Conservation (phyloP, 2,113 vertebrate species). For the Gymnorhina tibicen region DNA sequence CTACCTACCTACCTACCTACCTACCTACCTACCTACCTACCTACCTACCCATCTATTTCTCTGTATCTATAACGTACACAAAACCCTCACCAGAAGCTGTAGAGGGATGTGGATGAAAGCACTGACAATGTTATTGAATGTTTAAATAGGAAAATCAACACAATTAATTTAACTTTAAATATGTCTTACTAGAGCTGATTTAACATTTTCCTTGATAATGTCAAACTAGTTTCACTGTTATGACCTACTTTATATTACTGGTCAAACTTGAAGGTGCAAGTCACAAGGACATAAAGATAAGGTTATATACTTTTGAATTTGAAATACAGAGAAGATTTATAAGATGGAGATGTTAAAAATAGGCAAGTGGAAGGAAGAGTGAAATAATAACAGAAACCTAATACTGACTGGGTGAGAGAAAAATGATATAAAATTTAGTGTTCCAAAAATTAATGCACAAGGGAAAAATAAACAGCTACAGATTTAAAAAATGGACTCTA, state of each 20-base stretch:
- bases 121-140: background rate
- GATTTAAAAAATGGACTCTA: background rate
- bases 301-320: background rate
- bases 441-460: background rate
- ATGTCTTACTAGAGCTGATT: background rate
- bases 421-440: background rate
- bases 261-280: background rate
- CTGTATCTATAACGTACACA: background rate
- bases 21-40: too few relatives aligned
- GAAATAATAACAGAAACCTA: background rate
- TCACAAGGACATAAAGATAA: background rate
- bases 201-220: constrained; percentile 5
- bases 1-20: too few relatives aligned
- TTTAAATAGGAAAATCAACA: background rate
- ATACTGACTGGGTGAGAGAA: background rate
- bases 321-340: background rate
- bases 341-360: background rate
- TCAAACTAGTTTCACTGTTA: background rate
- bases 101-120: background rate
- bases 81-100: background rate
- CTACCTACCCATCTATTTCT: too few relatives aligned
- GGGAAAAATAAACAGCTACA: background rate
- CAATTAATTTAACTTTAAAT: constrained; percentile 17
- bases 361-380: background rate
- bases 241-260: background rate